A percentile compares a stretch with the other conserved stretches of the same genome.
Evolutionary conservation across 2,888 invertebrate genomes (phyloP).

Genomic region (Argynnis bischoffii): DNA sequence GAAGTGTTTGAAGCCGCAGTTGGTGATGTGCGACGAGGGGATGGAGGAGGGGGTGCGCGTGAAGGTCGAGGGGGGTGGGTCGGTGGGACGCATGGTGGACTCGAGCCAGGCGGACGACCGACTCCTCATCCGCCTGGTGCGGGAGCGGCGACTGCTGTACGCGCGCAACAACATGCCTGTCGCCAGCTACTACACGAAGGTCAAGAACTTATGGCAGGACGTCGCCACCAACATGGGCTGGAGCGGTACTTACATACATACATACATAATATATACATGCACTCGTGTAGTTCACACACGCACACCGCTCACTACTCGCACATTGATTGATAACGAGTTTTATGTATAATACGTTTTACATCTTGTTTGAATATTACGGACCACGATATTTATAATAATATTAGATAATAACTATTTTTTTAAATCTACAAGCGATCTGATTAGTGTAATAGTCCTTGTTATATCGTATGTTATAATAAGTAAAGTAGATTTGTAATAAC

Average conservation of each 20-base stretch:
- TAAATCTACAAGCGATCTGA: too few relatives aligned
- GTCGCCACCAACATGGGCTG: constrained; percentile 71
- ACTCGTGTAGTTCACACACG: too few relatives aligned
- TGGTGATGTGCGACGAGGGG: constrained; percentile 24
- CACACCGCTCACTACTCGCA: too few relatives aligned
- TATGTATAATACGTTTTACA: too few relatives aligned
- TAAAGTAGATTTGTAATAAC: too few relatives aligned
- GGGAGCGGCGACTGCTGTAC: constrained; percentile 67
- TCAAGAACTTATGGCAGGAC: constrained; percentile 69
- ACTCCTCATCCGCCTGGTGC: constrained; percentile 68
- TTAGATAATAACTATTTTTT: too few relatives aligned
- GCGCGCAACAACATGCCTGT: constrained; percentile 76
- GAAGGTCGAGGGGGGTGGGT: constrained; percentile 39
- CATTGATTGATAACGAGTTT: too few relatives aligned
- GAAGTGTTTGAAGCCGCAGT: constrained; percentile 19
- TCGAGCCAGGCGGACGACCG: constrained; percentile 73
- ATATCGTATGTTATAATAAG: too few relatives aligned
- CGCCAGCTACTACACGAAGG: constrained; percentile 72
- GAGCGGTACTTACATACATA: constrained; percentile 54
- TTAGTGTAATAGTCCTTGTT: too few relatives aligned
- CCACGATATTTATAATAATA: too few relatives aligned
- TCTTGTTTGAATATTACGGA: too few relatives aligned
- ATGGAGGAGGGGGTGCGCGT: constrained; percentile 22
- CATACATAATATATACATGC: not conserved
- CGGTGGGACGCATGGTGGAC: constrained; percentile 68